phyloP scores from a whole-genome alignment of 2,888 invertebrate genomes.

The Cotesia congregata region DNA sequence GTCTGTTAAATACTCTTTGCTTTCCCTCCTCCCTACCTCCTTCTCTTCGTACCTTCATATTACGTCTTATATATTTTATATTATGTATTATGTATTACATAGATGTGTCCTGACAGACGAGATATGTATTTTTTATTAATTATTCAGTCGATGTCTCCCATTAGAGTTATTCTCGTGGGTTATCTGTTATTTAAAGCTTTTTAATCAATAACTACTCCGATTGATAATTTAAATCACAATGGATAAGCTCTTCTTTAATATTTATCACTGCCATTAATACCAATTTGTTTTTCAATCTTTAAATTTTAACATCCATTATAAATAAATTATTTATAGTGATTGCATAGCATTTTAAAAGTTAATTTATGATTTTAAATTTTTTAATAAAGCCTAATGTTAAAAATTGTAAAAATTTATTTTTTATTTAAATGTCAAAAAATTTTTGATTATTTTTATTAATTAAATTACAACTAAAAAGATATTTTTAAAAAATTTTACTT shows the following conservation, averaged over 20 bases:
- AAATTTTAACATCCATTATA: too few species aligned
- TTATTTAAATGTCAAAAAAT: background rate
- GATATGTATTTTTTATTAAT: background rate
- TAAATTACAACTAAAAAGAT: too few species aligned
- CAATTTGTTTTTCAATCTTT: too few species aligned
- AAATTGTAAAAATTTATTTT: too few species aligned
- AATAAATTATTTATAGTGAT: too few species aligned
- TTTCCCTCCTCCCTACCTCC: background rate
- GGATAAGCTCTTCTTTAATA: too few species aligned
- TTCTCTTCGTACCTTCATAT: background rate
- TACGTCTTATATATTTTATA: background rate
- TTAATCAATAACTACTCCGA: background rate
- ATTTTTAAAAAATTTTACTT: too few species aligned
- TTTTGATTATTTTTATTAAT: too few species aligned
- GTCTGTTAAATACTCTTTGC: slow-evolving; percentile 35
- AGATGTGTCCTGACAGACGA: background rate
- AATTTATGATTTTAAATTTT: too few species aligned
- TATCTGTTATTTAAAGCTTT: background rate
- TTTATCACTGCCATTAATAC: too few species aligned
- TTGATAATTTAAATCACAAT: background rate
- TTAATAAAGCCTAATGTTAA: too few species aligned
- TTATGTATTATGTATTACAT: background rate
- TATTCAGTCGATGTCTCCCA: background rate
- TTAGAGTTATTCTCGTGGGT: background rate
- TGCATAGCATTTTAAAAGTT: too few species aligned